These are phyloP conservation scores for Pteria penguin DNA, from an alignment of 2,888 invertebrate genomes.

Conservation along the genomic window DNA sequence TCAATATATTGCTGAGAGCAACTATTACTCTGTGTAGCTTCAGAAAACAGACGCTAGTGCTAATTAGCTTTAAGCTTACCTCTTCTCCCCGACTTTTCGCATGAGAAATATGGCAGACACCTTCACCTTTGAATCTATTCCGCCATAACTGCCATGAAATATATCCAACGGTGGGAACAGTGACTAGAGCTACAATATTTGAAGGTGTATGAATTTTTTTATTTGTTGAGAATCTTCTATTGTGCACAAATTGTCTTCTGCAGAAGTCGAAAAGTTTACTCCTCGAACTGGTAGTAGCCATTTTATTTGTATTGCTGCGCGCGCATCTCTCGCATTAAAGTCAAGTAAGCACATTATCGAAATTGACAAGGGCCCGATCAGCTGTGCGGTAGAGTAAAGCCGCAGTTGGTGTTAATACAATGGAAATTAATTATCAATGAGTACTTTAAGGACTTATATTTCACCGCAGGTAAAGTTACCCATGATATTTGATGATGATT, in stretches of 20 bases:
- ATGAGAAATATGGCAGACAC: too few species aligned
- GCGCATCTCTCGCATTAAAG: constrained; percentile 1
- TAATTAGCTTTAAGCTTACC: too few species aligned
- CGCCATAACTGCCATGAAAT: not conserved
- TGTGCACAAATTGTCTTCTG: constrained; percentile 10
- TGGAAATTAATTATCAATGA: too few species aligned
- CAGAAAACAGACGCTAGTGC: too few species aligned
- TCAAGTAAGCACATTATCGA: constrained; percentile 1
- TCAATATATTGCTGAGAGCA: too few species aligned
- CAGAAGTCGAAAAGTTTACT: not conserved
- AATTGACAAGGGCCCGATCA: not conserved
- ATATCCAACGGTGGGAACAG: not conserved
- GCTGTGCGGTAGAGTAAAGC: too few species aligned
- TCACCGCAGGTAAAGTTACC: too few species aligned
- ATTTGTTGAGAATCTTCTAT: constrained; percentile 10
- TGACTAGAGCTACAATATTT: not conserved
- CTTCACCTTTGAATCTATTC: not conserved
- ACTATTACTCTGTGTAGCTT: too few species aligned
- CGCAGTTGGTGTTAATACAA: too few species aligned
- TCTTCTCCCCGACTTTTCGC: too few species aligned
- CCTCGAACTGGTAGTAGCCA: not conserved
- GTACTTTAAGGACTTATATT: too few species aligned
- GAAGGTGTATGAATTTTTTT: not conserved
- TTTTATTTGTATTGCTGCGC: not conserved
- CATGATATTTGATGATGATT: too few species aligned